Evolutionary conservation across 2,888 invertebrate species (phyloP).

Genomic region (Lydus trimaculatus): DNA sequence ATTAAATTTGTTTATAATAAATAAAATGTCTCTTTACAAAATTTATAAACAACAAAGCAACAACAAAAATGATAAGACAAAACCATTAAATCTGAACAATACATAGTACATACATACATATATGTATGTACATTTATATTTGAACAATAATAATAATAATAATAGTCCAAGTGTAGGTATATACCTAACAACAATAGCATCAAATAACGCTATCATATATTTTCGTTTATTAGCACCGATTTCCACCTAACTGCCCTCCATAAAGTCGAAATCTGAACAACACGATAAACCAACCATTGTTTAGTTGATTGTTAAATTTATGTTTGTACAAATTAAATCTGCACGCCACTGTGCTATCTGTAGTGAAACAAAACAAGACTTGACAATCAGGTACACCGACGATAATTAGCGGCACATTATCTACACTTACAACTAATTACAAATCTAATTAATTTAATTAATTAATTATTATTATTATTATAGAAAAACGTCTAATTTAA

Average conservation of each 20-base stretch:
- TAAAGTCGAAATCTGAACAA: slow-evolving; percentile 62
- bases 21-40: slow-evolving; percentile 48
- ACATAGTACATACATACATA: slow-evolving; percentile 43
- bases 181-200: slow-evolving; percentile 44
- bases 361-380: slow-evolving; percentile 54
- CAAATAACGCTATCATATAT: slow-evolving; percentile 54
- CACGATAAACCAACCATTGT: slow-evolving; percentile 61
- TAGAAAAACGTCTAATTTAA: no score
- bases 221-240: slow-evolving; percentile 60
- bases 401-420: slow-evolving; percentile 44
- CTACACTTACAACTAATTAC: not conserved
- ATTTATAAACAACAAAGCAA: slow-evolving; percentile 23
- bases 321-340: slow-evolving; percentile 63
- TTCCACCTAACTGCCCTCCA: slow-evolving; percentile 58
- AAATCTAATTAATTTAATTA: not conserved
- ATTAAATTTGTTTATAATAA: not conserved
- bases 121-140: not conserved
- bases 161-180: slow-evolving; percentile 36
- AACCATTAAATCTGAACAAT: slow-evolving; percentile 54
- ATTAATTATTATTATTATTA: no score
- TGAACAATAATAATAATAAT: slow-evolving; percentile 38
- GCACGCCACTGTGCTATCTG: slow-evolving; percentile 56
- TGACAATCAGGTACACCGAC: slow-evolving; percentile 47
- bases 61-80: slow-evolving; percentile 51
- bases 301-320: slow-evolving; percentile 63